Percentiles rank a stretch among this genome's conserved stretches.
Evolutionary conservation across 2,888 invertebrate genomes (phyloP).

Genomic region (Tolmerus cingulatus): DNA sequence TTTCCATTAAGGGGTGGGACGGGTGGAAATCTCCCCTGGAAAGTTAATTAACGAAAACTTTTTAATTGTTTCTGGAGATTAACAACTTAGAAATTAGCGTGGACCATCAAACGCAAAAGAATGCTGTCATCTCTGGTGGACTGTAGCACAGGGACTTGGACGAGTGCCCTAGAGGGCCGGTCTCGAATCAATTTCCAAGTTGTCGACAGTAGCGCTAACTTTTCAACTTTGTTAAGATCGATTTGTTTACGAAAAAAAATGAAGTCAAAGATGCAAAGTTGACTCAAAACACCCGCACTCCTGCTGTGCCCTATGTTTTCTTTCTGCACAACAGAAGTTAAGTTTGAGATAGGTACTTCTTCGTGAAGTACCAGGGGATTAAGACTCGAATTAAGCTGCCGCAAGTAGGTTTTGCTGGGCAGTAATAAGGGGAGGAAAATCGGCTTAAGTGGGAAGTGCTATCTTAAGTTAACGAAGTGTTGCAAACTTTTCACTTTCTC

Average conservation of each 20-base stretch:
- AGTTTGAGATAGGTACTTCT: neutral
- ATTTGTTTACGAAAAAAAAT: neutral
- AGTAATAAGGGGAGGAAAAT: neutral
- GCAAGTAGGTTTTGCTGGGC: neutral
- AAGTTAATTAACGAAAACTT: constrained; percentile 2
- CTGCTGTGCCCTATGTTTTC: neutral
- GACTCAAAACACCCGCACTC: neutral
- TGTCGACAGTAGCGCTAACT: neutral
- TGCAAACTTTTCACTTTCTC: neutral
- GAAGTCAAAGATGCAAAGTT: neutral
- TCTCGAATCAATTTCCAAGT: neutral
- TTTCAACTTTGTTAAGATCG: neutral
- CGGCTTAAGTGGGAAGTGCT: neutral
- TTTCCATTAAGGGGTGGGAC: neutral
- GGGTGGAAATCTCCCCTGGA: neutral
- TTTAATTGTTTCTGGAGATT: neutral
- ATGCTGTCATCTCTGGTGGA: neutral
- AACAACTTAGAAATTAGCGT: constrained; percentile 18
- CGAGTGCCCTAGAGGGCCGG: neutral
- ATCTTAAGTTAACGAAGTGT: neutral
- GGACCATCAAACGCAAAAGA: neutral
- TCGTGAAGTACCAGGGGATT: neutral
- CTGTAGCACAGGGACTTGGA: neutral
- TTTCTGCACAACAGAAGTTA: neutral
- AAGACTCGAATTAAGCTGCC: neutral